Base-by-base conservation (phyloP, 2,797 vertebrate genomes). In the Pygocentrus nattereri region DNA sequence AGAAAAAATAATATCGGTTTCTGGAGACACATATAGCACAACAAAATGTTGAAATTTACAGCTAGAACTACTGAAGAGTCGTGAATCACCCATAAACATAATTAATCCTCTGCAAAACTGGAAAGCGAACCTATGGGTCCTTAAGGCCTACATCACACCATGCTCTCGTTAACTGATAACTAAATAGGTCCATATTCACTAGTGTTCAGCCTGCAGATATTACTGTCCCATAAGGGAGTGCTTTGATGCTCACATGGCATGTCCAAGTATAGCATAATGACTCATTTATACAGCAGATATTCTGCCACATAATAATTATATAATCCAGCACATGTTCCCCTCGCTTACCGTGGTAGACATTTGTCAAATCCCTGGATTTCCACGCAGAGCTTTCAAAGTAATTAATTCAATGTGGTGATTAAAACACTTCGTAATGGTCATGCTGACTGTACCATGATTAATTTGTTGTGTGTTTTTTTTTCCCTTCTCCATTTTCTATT, bases 321-420 rank as follows among this genome's bases (percentile, higher is more conserved):
- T 78, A 80, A 85, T 82, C 70, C 73, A 70, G 73, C 58, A 65
- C 50, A 64, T 75, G 67, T 74, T 78, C 54, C 49, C 30, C n/a
- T 44, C 23, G 25, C 70, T 73, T 65, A 61, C 69, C 67, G 21
- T 41, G 64, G 25, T n/a, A 75, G 62, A 56, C 38, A 72, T 85
- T 79, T 84, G 69, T 79, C 64, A 76, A 82, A 80, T 84, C 71
- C 30, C 54, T 52, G 61, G 70, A 72, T 78, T 65, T 21, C 38
- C 82, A 68, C 79, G 56, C 67, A 12, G 41, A 65, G 72, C 49
- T 80, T 83, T 72, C 61, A 68, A 85, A 78, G 64, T 86, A 50
- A 88, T 82, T 76, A 65, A 86, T 87, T 86, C 61, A 80, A 76
- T 80, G 56, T 68, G 78, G 50, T 83, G 76, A 75, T 85, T 87